Base-by-base conservation (phyloP, 2,113 vertebrate genomes). In the Stegastes partitus region DNA sequence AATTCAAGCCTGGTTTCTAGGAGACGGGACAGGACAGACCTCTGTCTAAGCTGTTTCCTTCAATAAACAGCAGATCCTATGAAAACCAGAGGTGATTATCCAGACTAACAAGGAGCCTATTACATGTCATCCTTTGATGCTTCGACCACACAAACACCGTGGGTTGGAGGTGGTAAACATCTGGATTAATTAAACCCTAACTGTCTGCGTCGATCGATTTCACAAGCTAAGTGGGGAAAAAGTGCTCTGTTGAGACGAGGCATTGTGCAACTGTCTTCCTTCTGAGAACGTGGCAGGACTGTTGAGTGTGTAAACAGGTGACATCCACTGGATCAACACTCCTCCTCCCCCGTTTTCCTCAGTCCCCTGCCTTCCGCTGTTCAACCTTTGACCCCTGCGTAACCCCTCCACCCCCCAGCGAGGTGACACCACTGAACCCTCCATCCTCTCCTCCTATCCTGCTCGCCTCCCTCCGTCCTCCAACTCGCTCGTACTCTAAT, bases 251-350 rank as follows among this genome's bases (percentile, higher is more conserved):
- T 44, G 57, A 74, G 22, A 59, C 34, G 42, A 47, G 62, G 45
- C 11, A 10, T 88, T 88, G 89, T 62, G 84, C 64, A 85, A 79
- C 44, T 11, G 54, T 57, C 65, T 73, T 25, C 64, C 67, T n/a
- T 81, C 55, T 88, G 54, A 19, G 75, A 77, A 74, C 31, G 45
- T 72, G 56, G 77, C 68, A 16, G 47, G 65, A 71, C 47, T 65
- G 73, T 81, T 61, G 64, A 85, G 68, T 89, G 89, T 90, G 76
- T 91, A 87, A 93, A 93, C 90, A 91, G 84, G 82, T 85, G 87
- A 79, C 82, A 77, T 90, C 76, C 84, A 86, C 86, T 90, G 87
- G 50, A 91, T 89, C 86, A 91, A 92, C 92, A 89, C 75, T 72
- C 68, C 76, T 62, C 68, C 56, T 56, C 54, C 39, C 62, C 42